A percentile compares a stretch with the other conserved stretches of the same genome.
Conservation (phyloP, 2,113 vertebrate genomes). For the Oreochromis niloticus region DNA sequence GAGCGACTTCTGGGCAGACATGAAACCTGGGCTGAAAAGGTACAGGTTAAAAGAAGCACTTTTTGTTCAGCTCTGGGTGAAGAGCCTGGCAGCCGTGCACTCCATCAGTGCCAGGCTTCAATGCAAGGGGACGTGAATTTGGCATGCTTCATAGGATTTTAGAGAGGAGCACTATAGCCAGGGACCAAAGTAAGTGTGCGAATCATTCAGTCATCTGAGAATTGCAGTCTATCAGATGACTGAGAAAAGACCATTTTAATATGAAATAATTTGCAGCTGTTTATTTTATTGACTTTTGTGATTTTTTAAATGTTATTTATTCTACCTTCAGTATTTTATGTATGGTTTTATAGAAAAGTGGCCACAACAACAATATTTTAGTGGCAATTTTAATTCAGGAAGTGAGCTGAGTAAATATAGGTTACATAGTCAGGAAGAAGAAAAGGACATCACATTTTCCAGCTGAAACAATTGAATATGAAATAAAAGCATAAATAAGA, state of each 20-base stretch:
- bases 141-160: background rate
- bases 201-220: background rate
- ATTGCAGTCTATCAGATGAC: background rate
- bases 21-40: background rate
- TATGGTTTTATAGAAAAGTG: background rate
- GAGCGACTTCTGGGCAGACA: background rate
- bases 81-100: constrained; percentile 7
- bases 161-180: background rate
- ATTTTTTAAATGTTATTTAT: background rate
- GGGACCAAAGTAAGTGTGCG: background rate
- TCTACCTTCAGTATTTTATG: background rate
- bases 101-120: background rate
- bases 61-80: background rate
- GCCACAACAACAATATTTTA: background rate
- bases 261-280: background rate
- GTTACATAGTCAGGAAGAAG: background rate
- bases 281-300: background rate
- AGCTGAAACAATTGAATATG: background rate
- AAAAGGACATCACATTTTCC: background rate
- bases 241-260: background rate
- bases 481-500: background rate
- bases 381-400: background rate
- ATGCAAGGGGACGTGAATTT: constrained; percentile 6
- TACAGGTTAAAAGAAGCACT: background rate
- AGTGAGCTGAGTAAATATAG: background rate